Conservation (phyloP, 2,113 vertebrate genomes). For the Rhombomys opimus region DNA sequence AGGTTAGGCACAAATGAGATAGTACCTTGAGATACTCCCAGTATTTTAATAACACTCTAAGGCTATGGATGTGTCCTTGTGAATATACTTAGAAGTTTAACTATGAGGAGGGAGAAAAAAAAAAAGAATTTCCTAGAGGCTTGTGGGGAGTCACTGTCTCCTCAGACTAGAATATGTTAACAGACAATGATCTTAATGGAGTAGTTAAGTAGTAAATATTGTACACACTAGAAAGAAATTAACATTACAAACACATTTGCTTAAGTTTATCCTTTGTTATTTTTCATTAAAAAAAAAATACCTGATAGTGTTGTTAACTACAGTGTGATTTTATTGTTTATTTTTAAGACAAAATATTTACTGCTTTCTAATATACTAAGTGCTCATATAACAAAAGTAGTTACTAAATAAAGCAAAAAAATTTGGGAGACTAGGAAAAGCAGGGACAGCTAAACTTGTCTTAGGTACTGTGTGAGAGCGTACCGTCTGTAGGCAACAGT, state of each 20-base stretch:
- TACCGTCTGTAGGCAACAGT: no score
- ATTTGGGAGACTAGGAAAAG: neutral
- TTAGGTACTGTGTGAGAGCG: neutral
- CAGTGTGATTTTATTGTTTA: neutral
- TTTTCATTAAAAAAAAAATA: neutral
- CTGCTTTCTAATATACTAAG: neutral
- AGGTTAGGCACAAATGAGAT: neutral
- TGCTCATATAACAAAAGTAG: neutral
- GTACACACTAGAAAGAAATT: neutral
- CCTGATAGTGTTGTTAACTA: neutral
- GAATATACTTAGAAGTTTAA: neutral
- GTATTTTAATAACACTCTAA: neutral
- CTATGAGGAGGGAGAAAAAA: neutral
- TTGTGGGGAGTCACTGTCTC: neutral
- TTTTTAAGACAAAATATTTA: constrained; percentile 30
- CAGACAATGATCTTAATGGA: neutral
- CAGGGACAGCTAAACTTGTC: neutral
- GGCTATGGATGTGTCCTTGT: neutral
- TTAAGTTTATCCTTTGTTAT: neutral
- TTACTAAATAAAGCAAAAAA: neutral
- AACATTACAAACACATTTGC: neutral
- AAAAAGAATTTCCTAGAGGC: neutral
- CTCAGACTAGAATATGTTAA: neutral
- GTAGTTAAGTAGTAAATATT: neutral
- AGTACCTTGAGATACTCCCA: neutral